Evolutionary conservation across 2,113 vertebrate genomes (phyloP), one percentile per base, ranked within the genome.

Genomic region (Nipponia nippon): DNA sequence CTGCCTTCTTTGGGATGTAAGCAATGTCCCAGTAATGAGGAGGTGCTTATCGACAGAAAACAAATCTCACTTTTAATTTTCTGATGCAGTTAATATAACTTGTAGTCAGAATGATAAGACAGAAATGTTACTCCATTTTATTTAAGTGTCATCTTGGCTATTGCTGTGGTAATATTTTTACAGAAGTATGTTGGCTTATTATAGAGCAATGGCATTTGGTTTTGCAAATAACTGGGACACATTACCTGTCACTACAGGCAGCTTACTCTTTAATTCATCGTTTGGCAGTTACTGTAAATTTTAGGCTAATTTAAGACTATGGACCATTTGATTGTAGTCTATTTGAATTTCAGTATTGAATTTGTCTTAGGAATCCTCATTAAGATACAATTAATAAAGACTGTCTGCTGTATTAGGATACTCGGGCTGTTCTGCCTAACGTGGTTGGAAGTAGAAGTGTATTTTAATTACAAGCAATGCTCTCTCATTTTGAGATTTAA

Each of bases 321-420:
- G 44, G 34, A 42, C 78, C 30, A 27, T 69, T 93, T 86, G 46
- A 66, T 63, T 78, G 30, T 71, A 58, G 50, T 62, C 34, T 40
- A 2, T 83, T 70, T 67, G 42, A 72, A 85, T 91, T 83, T 80
- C 69, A 87, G 22, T 67, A 84, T 26, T 87, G 38, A 83, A 89
- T 96, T 79, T 66, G 40, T 82, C 87, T 79, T 69, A 44, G 77
- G 49, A 87, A 36, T 79, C 69, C 49, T 88, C 83, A 50, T 95
- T 95, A 89, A 79, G 87, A 30, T 72, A 49, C 36, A 91, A 87
- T 92, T 95, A 93, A 95, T 95, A 80, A 93, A 80, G 87, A 50
- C 67, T 93, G 72, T 52, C 32, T 73, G 46, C 49, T 87, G 18
- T 42, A 61, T 76, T 78, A 53, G 70, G 77, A 52, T 91, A 76